Percentiles rank a stretch among this genome's conserved stretches.
phyloP scores from a whole-genome alignment of 2,888 invertebrate species.

The Volucella inanis region DNA sequence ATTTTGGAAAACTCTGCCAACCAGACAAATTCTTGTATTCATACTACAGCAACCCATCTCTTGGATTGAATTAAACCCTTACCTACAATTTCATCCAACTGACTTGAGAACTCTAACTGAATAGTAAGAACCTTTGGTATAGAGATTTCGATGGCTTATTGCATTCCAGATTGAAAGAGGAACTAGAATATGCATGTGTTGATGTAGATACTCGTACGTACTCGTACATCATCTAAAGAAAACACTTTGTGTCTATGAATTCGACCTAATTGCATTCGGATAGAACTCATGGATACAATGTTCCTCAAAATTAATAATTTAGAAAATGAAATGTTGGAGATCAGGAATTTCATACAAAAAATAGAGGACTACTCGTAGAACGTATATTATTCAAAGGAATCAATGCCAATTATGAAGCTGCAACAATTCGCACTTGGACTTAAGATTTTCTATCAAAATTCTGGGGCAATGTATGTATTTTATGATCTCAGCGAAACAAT shows the following conservation, averaged over 20 bases:
- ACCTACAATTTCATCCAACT: slow-evolving; percentile 12
- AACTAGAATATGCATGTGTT: slow-evolving; percentile 15
- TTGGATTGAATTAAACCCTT: not conserved
- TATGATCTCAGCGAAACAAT: too few relatives aligned
- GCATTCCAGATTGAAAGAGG: slow-evolving; percentile 28
- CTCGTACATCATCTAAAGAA: not conserved
- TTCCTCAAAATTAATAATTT: slow-evolving; percentile 31
- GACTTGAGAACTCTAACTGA: not conserved
- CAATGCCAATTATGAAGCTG: too few relatives aligned
- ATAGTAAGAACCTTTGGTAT: not conserved
- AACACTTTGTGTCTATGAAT: not conserved
- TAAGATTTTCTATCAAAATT: too few relatives aligned
- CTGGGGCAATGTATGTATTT: too few relatives aligned
- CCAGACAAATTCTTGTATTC: not conserved
- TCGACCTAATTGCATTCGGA: slow-evolving; percentile 7
- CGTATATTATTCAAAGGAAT: too few relatives aligned
- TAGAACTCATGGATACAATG: slow-evolving; percentile 33
- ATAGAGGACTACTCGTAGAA: too few relatives aligned
- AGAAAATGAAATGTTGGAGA: not conserved
- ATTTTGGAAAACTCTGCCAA: not conserved
- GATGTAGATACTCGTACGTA: not conserved
- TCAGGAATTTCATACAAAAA: slow-evolving; percentile 42
- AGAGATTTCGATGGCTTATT: slow-evolving; percentile 36
- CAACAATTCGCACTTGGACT: too few relatives aligned
- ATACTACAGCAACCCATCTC: not conserved